Conservation (phyloP, 2,888 invertebrate genomes). For the Sisyra nigra region DNA sequence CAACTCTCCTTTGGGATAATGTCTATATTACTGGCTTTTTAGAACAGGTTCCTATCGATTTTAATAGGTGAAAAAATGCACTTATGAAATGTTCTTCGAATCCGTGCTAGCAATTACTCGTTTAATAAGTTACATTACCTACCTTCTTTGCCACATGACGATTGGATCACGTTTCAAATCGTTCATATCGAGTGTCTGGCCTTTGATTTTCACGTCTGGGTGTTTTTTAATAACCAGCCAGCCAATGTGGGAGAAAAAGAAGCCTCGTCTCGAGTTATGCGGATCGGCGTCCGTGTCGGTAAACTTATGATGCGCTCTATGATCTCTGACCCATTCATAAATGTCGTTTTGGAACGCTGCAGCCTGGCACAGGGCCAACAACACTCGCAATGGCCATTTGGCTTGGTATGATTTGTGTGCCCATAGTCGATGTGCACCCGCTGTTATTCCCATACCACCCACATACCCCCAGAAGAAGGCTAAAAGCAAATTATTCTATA, state of each 20-base stretch:
- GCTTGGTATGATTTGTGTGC: slow-evolving; percentile 89
- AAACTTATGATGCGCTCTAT: slow-evolving; percentile 80
- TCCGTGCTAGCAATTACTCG: no score
- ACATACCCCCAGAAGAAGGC: slow-evolving; percentile 26
- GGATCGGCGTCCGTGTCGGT: slow-evolving; percentile 83
- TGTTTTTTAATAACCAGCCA: slow-evolving; percentile 85
- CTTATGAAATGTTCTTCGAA: no score
- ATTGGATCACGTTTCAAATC: slow-evolving; percentile 74
- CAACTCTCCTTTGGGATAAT: no score
- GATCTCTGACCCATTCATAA: slow-evolving; percentile 73
- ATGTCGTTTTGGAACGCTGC: slow-evolving; percentile 82
- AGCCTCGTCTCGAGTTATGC: slow-evolving; percentile 74
- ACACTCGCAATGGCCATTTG: slow-evolving; percentile 60
- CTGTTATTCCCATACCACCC: slow-evolving; percentile 76
- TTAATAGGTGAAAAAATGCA: no score
- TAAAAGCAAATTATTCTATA: slow-evolving; percentile 10
- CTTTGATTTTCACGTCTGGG: slow-evolving; percentile 72
- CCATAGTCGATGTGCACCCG: slow-evolving; percentile 90
- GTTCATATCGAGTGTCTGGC: slow-evolving; percentile 70
- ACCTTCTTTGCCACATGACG: slow-evolving; percentile 77
- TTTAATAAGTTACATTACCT: slow-evolving; percentile 14
- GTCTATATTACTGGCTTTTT: no score
- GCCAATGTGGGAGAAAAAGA: slow-evolving; percentile 92
- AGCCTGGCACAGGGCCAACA: slow-evolving; percentile 68
- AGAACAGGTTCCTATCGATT: no score